phyloP scores from a whole-genome alignment of 2,113 vertebrate species.

The Ophthalmolycus amberensis region DNA sequence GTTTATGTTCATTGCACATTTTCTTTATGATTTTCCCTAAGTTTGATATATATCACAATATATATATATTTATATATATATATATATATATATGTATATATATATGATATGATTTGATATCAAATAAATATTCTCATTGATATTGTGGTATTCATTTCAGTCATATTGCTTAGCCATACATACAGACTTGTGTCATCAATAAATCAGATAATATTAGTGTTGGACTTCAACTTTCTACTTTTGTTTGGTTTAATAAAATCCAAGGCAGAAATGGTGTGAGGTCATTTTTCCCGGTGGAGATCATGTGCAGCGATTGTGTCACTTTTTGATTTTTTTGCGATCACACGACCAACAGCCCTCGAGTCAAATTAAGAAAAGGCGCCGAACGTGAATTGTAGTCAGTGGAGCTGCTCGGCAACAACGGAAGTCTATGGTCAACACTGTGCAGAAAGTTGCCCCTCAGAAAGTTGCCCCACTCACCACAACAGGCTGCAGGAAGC shows the following conservation, averaged over 20 bases:
- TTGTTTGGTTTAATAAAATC: background rate
- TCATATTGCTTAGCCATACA: background rate
- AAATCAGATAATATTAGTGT: background rate
- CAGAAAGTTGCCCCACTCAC: slow-evolving; percentile 78
- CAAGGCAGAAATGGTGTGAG: background rate
- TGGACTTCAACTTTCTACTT: background rate
- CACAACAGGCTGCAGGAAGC: slow-evolving; percentile 96
- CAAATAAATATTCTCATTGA: background rate
- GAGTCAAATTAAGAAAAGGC: background rate
- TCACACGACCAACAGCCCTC: background rate
- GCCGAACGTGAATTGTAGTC: background rate
- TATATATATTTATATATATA: too few relatives aligned
- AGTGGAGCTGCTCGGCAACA: background rate
- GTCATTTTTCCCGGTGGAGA: background rate
- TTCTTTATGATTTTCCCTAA: background rate
- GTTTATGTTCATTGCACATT: too few relatives aligned
- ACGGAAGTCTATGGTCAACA: background rate
- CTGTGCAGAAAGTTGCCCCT: background rate
- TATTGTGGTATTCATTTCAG: background rate
- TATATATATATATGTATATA: background rate
- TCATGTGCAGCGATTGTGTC: background rate
- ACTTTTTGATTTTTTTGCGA: background rate
- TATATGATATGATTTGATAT: background rate
- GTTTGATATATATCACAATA: background rate
- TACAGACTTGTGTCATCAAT: background rate